Evolutionary conservation across 2,113 vertebrate genomes (phyloP).

Genomic region (Microcebus lehilahytsara): DNA sequence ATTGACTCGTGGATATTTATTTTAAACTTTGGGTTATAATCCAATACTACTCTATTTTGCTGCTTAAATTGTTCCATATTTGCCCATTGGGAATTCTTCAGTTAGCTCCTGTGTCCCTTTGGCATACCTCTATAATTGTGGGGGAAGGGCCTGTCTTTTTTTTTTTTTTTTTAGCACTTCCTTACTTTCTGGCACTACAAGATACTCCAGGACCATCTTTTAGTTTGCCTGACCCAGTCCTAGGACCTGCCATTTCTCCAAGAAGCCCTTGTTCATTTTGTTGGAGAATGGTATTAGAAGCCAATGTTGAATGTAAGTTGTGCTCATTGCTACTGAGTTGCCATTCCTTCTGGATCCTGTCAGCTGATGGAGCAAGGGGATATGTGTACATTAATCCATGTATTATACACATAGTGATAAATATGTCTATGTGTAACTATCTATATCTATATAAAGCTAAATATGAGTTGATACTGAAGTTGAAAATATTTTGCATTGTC

Average conservation of each 20-base stretch:
- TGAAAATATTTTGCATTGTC: background rate
- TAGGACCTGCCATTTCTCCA: slow-evolving; percentile 10
- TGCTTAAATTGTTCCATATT: background rate
- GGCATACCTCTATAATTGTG: background rate
- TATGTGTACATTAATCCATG: background rate
- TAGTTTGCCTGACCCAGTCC: background rate
- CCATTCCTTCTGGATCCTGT: background rate
- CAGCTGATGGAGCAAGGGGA: background rate
- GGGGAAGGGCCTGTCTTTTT: background rate
- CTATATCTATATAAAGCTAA: background rate
- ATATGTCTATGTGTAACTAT: background rate
- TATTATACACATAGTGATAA: background rate
- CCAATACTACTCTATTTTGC: background rate
- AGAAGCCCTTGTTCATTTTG: background rate
- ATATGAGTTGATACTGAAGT: background rate
- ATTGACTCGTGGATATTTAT: background rate
- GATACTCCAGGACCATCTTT: background rate
- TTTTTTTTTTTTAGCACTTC: background rate
- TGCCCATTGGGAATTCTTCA: background rate
- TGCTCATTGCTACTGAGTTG: background rate
- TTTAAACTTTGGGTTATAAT: background rate
- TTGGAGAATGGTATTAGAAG: background rate
- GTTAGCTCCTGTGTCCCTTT: background rate
- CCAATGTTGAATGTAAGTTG: background rate
- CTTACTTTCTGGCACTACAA: background rate